Base-by-base conservation (phyloP, 2,797 vertebrate species). In the Champsocephalus esox region DNA sequence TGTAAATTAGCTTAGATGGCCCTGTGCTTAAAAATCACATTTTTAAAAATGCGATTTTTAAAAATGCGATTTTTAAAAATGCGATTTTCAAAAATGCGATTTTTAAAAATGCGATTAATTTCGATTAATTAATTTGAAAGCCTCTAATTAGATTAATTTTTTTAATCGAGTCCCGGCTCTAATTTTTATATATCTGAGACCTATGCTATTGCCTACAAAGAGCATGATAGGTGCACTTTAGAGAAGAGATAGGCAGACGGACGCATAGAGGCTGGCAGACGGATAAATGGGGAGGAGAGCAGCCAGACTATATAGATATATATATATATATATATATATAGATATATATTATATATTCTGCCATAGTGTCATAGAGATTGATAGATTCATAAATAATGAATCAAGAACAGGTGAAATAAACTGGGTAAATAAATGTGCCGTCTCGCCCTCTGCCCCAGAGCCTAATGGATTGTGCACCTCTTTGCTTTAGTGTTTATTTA, bases 351-450 rank as follows among this genome's bases (percentile, higher is more conserved):
- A 28, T 28, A 73, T 80, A 71, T 72, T 54, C 78, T 61, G 80
- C 69, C 12, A 45, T 71, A 64, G 75, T 83, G 82, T 87, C 87
- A 88, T 75, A 77, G 79, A 89, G 85, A 91, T 88, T 92, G 85
- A 94, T 91, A 87, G 82, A 83, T 86, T 89, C 87, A 88, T 93
- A 91, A 92, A 94, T 92, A 92, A 89, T 88, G 77, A 91, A 92
- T 88, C 83, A 87, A 82, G 87, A 92, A 88, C 77, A 81, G 84
- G 85, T 87, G 75, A 92, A 92, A 92, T 92, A 92, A 92, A 90
- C 73, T 83, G 62, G 68, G 84, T 92, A 90, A 94, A 92, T 93
- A 90, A 93, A 93, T 89, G 86, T 84, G 85, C 82, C 82, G 84
- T 87, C 86, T 89, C 71, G 74, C 86, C 80, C 75, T 78, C 77